These are phyloP conservation scores for Caenorhabditis virilis DNA, from an alignment of 2,888 invertebrate species.

Conservation along the genomic window DNA sequence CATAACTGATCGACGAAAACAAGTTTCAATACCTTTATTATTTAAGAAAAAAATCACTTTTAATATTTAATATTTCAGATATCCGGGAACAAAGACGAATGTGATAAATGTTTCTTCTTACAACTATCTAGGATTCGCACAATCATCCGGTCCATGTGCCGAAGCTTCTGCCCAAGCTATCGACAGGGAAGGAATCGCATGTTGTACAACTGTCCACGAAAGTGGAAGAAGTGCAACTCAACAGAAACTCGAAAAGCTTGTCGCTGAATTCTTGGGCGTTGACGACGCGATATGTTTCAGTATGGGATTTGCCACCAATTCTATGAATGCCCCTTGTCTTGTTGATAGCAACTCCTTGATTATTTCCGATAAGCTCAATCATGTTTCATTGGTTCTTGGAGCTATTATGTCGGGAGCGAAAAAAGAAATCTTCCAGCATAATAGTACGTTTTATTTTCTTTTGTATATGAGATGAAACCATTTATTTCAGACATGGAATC, in stretches of 20 bases:
- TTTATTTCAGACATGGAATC: conserved; percentile 52
- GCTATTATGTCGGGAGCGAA: conserved; percentile 84
- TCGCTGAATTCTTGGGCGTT: conserved; percentile 86
- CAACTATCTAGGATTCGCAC: conserved; percentile 96
- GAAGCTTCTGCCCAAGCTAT: conserved; percentile 77
- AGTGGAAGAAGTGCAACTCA: conserved; percentile 76
- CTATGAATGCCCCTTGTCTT: conserved; percentile 87
- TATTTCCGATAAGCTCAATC: conserved; percentile 94
- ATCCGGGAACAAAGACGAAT: conserved; percentile 52
- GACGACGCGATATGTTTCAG: conserved; percentile 93
- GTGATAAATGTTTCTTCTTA: conserved; percentile 88
- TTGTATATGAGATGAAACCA: background rate
- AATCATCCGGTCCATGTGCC: conserved; percentile 76
- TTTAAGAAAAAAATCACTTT: too few relatives aligned
- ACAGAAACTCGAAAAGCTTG: conserved; percentile 80
- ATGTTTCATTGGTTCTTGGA: conserved; percentile 92
- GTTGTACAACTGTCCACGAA: conserved; percentile 72
- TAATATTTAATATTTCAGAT: too few relatives aligned
- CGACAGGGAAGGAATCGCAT: conserved; percentile 79
- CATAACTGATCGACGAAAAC: too few relatives aligned
- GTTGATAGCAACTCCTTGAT: conserved; percentile 84
- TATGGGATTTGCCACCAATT: conserved; percentile 98
- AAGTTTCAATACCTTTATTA: too few relatives aligned
- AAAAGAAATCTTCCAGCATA: conserved; percentile 81
- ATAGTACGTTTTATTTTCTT: conserved; percentile 67